Base-by-base conservation (phyloP, 2,113 vertebrate species). In the Pelvicachromis taeniatus region DNA sequence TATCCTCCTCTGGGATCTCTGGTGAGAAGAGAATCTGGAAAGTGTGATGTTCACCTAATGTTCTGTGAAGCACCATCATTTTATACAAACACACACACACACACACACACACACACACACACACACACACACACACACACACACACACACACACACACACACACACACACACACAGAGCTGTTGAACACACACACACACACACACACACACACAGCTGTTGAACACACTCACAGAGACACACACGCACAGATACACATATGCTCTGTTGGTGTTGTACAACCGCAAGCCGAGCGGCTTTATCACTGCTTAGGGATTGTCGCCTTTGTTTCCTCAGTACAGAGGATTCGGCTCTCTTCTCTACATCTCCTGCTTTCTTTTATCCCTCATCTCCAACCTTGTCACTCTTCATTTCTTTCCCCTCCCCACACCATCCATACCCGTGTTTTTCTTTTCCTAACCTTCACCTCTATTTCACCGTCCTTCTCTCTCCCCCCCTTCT, bases 261-360 rank as follows among this genome's bases (percentile, higher is more conserved):
- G 55, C 45, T 80, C 10, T 81, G 73, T 21, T 87, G 73, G 26
- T 84, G 88, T 86, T 85, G 87, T 82, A 85, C 88, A 87, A 85
- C 63, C 70, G 80, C 82, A 86, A 86, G 82, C 88, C 80, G 52
- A 89, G 75, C 5, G 14, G 55, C 89, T 84, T 93, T 88, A 89
- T 92, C 88, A 58, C 82, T 75, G 86, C 82, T 91, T 81, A 77
- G 85, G 85, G 89, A 90, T 87, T 91, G 81, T 55, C 40, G 52
- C 86, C 84, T 92, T 93, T 93, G 88, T 92, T 91, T 92, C 84
- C 58, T 65, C 77, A 50, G 68, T 80, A 89, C 82, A 91, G 91
- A 93, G 86, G 82, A 84, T 87, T 85, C 65, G 7, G 53, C 79
- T 88, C 63, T 87, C 54, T 91, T 88, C 85, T 83, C 78, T 70